These are phyloP conservation scores for Arctopsyche grandis DNA, from an alignment of 1,140 invertebrate species.

Conservation along the genomic window DNA sequence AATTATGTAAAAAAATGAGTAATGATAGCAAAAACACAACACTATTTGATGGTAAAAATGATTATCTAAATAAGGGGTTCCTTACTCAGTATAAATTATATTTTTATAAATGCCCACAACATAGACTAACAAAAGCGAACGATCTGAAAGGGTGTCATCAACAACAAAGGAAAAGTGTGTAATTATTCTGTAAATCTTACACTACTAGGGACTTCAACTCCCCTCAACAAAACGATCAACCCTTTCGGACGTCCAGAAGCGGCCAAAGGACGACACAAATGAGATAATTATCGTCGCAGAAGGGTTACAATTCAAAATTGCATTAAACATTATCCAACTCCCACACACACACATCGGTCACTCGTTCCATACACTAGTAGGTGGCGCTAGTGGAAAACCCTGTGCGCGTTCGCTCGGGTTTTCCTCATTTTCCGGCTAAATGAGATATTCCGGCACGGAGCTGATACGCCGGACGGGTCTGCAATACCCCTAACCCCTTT, in stretches of 20 bases:
- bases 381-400: not conserved
- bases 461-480: slow-evolving; percentile 50
- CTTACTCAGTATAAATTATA: too few relatives aligned
- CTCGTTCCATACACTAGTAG: not conserved
- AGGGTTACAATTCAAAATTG: slow-evolving; percentile 9
- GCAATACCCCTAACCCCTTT: slow-evolving; percentile 57
- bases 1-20: too few relatives aligned
- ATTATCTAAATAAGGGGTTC: too few relatives aligned
- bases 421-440: slow-evolving; percentile 33
- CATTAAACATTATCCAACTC: not conserved
- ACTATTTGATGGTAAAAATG: too few relatives aligned
- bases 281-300: slow-evolving; percentile 52
- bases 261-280: slow-evolving; percentile 51
- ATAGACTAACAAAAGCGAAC: not conserved
- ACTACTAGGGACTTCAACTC: not conserved
- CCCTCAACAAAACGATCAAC: slow-evolving; percentile 44
- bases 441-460: slow-evolving; percentile 39
- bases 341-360: not conserved
- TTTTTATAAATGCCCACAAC: too few relatives aligned
- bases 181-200: slow-evolving; percentile 44
- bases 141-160: not conserved
- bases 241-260: slow-evolving; percentile 52
- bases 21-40: too few relatives aligned
- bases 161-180: slow-evolving; percentile 48
- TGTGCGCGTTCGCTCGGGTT: not conserved